Evolutionary conservation across 64 coral and sea anemone genomes (phyloP).

Genomic region (Porites australiensis): DNA sequence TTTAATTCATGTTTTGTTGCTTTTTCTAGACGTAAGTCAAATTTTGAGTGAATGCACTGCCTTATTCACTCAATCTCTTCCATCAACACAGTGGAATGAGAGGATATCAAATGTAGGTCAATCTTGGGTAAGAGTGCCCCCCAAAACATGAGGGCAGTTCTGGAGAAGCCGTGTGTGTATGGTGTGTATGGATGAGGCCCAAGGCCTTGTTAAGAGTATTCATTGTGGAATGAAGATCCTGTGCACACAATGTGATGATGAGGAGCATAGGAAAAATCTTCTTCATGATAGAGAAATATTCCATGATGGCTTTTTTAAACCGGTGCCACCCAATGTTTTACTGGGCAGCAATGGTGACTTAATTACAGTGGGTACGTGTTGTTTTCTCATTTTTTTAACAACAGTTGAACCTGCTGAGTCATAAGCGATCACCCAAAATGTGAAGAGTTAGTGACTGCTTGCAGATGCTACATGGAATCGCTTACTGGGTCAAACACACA

Average conservation of each 20-base stretch:
- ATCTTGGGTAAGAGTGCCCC: background rate
- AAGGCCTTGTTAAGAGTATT: background rate
- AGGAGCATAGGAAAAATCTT: background rate
- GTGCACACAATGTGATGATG: constrained; percentile 10
- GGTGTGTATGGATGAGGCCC: background rate
- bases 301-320: constrained; percentile 39
- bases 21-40: background rate
- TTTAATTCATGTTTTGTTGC: too few species aligned
- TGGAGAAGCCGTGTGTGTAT: background rate
- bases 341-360: constrained; percentile 38
- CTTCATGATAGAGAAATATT: constrained; percentile 58
- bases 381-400: too few species aligned
- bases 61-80: background rate
- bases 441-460: too few species aligned
- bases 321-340: constrained; percentile 32
- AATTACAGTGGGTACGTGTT: constrained; percentile 18
- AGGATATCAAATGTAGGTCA: background rate
- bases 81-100: background rate
- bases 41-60: background rate
- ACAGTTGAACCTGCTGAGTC: too few species aligned
- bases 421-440: too few species aligned
- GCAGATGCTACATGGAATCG: too few species aligned
- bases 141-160: background rate
- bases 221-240: constrained; percentile 17
- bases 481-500: too few species aligned